Conservation (phyloP, 1,140 invertebrate genomes). For the Heliconius himera region DNA sequence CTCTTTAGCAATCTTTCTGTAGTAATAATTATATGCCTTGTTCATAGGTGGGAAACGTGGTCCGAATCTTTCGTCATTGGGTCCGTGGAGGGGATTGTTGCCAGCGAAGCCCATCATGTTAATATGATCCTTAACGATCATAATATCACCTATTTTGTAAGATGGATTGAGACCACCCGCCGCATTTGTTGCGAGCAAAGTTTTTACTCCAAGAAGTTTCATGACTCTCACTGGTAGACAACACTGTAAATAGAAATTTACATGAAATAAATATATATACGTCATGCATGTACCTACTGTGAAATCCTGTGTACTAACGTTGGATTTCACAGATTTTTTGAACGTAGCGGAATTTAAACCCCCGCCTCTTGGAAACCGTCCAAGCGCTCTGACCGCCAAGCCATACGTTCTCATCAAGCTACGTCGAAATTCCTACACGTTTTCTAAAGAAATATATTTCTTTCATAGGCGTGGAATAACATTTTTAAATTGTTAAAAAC, state of each 20-base stretch:
- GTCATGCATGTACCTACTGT: too few species aligned
- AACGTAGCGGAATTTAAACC: too few species aligned
- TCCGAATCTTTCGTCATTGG: slow-evolving; percentile 97
- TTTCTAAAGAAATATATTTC: too few species aligned
- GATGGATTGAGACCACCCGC: slow-evolving; percentile 94
- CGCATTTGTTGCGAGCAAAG: slow-evolving; percentile 96
- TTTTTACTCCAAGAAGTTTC: slow-evolving; percentile 94
- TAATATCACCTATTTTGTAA: slow-evolving; percentile 96
- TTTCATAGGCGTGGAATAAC: too few species aligned
- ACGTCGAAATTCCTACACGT: too few species aligned
- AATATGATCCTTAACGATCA: slow-evolving; percentile 98
- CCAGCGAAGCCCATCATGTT: slow-evolving; percentile 96
- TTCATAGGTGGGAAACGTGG: slow-evolving; percentile 95
- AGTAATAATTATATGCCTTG: slow-evolving; percentile 90
- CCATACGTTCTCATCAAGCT: too few species aligned
- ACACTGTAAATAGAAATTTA: slow-evolving; percentile 85
- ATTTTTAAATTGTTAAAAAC: too few species aligned
- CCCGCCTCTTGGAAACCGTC: too few species aligned
- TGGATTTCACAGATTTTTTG: too few species aligned
- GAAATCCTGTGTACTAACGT: too few species aligned
- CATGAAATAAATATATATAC: background rate
- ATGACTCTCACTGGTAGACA: slow-evolving; percentile 96
- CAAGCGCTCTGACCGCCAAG: too few species aligned
- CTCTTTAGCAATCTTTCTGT: slow-evolving; percentile 87
- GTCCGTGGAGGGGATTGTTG: slow-evolving; percentile 95